Percentiles rank a stretch among this genome's conserved stretches.
phyloP scores from a whole-genome alignment of 2,797 vertebrate genomes.

The Schizopygopsis malacanthus region DNA sequence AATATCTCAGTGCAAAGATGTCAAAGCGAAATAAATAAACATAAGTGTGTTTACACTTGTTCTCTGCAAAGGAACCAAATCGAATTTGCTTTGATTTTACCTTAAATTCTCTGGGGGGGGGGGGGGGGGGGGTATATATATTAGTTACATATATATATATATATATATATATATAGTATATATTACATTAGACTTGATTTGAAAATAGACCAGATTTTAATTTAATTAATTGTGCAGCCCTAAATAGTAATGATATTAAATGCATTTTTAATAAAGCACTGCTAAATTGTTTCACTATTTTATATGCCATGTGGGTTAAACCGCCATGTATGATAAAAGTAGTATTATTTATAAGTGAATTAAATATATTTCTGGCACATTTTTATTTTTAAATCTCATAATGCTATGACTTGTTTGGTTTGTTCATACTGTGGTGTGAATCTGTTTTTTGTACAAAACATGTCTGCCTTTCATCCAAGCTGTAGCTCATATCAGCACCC shows the following conservation, averaged over 20 bases:
- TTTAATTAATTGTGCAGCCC: slow-evolving; percentile 1
- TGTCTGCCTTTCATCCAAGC: not conserved
- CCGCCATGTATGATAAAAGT: not conserved
- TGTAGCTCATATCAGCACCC: not conserved
- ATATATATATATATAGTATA: too few species aligned
- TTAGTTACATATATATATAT: too few species aligned
- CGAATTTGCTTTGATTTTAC: not conserved
- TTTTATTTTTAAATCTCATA: not conserved
- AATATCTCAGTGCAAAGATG: not conserved
- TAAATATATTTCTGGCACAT: not conserved
- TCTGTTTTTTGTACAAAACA: not conserved
- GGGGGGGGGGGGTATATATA: too few species aligned
- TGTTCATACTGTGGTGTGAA: not conserved
- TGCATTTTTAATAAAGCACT: slow-evolving; percentile 13
- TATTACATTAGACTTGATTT: not conserved
- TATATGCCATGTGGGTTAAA: not conserved
- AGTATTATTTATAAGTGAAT: not conserved
- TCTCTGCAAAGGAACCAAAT: slow-evolving; percentile 4
- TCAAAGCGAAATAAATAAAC: not conserved
- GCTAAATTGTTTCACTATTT: not conserved
- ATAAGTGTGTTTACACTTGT: not conserved
- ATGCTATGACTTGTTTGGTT: not conserved
- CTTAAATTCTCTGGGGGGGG: not conserved
- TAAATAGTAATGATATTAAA: not conserved
- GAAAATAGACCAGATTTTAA: not conserved